Evolutionary conservation across 2,888 invertebrate genomes (phyloP).

Genomic region (Drosophila mulleri): DNA sequence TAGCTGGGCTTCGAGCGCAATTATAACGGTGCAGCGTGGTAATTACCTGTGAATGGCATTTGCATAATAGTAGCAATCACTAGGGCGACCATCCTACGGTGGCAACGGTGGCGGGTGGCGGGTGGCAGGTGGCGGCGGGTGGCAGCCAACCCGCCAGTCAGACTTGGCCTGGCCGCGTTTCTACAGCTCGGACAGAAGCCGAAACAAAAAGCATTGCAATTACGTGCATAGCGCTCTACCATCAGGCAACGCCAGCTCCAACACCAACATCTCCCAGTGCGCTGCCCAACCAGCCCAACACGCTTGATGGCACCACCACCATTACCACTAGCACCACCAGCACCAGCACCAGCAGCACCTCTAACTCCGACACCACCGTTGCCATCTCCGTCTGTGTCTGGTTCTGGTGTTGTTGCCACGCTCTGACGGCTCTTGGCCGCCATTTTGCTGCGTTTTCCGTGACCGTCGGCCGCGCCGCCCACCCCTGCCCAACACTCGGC

Average conservation of each 20-base stretch:
- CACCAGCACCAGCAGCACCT: conserved; percentile 27
- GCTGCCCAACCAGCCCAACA: conserved; percentile 70
- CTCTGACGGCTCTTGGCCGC: conserved; percentile 73
- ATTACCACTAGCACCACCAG: conserved; percentile 10
- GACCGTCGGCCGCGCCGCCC: conserved; percentile 24
- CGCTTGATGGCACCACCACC: conserved; percentile 72
- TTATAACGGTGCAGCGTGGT: conserved; percentile 83
- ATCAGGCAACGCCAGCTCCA: conserved; percentile 40
- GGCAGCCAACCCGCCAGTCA: conserved; percentile 31
- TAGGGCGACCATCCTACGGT: conserved; percentile 33
- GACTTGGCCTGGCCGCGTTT: conserved; percentile 42
- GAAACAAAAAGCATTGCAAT: conserved; percentile 59
- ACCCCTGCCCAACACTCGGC: neutral
- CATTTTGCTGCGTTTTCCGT: conserved; percentile 68
- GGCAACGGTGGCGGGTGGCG: neutral
- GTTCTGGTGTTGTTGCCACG: conserved; percentile 67
- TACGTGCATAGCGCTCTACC: conserved; percentile 51
- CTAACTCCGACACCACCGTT: conserved; percentile 24
- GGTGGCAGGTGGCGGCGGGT: conserved; percentile 21
- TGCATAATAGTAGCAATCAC: conserved; percentile 77
- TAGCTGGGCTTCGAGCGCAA: conserved; percentile 82
- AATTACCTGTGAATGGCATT: conserved; percentile 82
- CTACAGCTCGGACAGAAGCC: conserved; percentile 52
- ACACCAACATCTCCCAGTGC: conserved; percentile 36
- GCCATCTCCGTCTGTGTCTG: conserved; percentile 29